Evolutionary conservation across 2,888 invertebrate species (phyloP).

Genomic region (Phyto melanocephala): DNA sequence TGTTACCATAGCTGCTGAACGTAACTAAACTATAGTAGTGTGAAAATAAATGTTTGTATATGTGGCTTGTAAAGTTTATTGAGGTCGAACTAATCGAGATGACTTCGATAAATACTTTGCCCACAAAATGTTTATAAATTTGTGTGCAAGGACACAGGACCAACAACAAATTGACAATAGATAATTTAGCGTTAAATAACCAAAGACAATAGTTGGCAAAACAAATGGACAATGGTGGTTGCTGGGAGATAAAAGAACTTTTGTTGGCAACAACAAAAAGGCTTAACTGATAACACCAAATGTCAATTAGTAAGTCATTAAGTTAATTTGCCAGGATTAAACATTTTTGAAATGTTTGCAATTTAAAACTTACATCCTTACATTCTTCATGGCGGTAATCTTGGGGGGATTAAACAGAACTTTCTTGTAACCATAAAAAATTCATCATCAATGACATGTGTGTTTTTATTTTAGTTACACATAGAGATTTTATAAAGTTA

Average conservation of each 20-base stretch:
- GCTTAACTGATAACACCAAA: slow-evolving; percentile 59
- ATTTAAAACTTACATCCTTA: not conserved
- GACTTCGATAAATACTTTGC: slow-evolving; percentile 68
- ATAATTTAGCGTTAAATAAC: slow-evolving; percentile 64
- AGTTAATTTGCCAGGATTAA: slow-evolving; percentile 61
- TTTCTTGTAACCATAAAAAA: not conserved
- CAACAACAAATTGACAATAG: slow-evolving; percentile 49
- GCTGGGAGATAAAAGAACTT: not conserved
- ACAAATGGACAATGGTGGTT: slow-evolving; percentile 19
- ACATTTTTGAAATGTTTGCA: slow-evolving; percentile 16
- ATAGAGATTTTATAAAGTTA: not conserved
- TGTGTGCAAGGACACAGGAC: not conserved
- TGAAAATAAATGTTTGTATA: slow-evolving; percentile 30
- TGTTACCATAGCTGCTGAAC: slow-evolving; percentile 14
- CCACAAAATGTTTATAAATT: slow-evolving; percentile 74
- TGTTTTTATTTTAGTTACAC: not conserved
- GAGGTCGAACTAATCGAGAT: slow-evolving; percentile 65
- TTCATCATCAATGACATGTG: slow-evolving; percentile 53
- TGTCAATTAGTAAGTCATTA: slow-evolving; percentile 65
- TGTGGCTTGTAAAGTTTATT: slow-evolving; percentile 44
- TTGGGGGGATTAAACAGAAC: not conserved
- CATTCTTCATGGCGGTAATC: not conserved
- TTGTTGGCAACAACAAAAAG: slow-evolving; percentile 41
- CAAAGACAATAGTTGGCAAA: slow-evolving; percentile 16
- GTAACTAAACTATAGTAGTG: slow-evolving; percentile 23